These are phyloP conservation scores for Meta bourneti DNA, from an alignment of 2,888 invertebrate species.

Conservation along the genomic window DNA sequence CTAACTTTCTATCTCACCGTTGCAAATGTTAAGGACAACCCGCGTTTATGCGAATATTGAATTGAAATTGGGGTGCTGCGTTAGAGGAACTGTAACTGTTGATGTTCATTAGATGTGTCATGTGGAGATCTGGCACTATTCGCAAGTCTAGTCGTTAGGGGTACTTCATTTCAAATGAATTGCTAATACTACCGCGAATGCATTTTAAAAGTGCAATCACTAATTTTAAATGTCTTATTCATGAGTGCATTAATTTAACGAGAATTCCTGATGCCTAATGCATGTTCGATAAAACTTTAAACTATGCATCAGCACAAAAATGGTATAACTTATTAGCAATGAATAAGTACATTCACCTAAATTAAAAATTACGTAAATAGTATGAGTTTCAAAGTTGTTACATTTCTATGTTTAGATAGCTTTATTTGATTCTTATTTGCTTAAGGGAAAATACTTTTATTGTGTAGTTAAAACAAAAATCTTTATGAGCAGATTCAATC, in stretches of 20 bases:
- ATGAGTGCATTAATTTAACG: neutral
- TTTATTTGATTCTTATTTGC: no score
- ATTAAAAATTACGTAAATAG: no score
- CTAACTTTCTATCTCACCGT: conserved; percentile 12
- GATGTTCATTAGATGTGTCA: neutral
- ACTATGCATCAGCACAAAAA: no score
- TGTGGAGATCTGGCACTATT: neutral
- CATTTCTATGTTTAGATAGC: no score
- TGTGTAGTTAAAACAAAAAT: no score
- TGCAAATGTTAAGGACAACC: conserved; percentile 11
- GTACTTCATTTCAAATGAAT: neutral
- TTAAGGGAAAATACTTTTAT: no score
- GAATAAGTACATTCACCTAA: no score
- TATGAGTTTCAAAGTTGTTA: no score
- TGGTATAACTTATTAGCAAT: no score
- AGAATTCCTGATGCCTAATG: no score
- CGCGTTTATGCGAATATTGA: conserved; percentile 11
- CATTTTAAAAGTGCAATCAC: neutral
- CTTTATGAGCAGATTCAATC: no score
- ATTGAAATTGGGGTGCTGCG: conserved; percentile 7
- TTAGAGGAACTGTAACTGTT: conserved; percentile 2
- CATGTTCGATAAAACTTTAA: no score
- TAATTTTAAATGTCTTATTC: neutral
- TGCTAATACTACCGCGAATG: neutral
- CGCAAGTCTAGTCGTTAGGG: neutral